A percentile compares a stretch with the other conserved stretches of the same genome.
These are phyloP conservation scores for Yponomeuta sedellus DNA, from an alignment of 2,888 invertebrate genomes.

Conservation along the genomic window DNA sequence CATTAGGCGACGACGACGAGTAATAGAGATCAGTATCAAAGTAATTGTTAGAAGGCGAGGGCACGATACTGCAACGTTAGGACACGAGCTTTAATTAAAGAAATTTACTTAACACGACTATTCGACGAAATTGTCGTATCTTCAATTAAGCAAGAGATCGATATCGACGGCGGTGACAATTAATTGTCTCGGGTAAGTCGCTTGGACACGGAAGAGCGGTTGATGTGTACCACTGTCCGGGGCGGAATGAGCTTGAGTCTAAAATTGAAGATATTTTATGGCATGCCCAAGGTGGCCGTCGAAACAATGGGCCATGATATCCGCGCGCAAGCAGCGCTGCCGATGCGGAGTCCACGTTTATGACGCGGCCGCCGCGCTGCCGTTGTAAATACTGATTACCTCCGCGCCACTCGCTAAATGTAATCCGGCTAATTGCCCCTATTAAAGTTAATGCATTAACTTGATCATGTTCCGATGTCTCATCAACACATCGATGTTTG, in stretches of 20 bases:
- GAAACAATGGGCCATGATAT: conserved; percentile 50
- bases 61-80: conserved; percentile 50
- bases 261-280: conserved; percentile 50
- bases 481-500: conserved; percentile 43
- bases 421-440: conserved; percentile 66
- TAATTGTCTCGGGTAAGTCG: conserved; percentile 8
- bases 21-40: conserved; percentile 60
- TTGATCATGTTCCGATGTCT: conserved; percentile 56
- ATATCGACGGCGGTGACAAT: conserved; percentile 22
- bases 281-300: conserved; percentile 59
- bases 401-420: conserved; percentile 46
- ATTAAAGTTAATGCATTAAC: conserved; percentile 66
- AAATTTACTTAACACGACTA: conserved; percentile 48
- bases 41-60: conserved; percentile 54
- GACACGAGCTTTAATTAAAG: conserved; percentile 58
- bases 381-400: conserved; percentile 66
- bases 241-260: conserved; percentile 51
- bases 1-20: conserved; percentile 53
- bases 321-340: conserved; percentile 19
- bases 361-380: conserved; percentile 47
- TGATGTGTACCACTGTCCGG: conserved; percentile 39
- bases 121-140: conserved; percentile 29
- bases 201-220: conserved; percentile 23
- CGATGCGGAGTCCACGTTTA: neutral
- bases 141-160: conserved; percentile 35